A percentile compares a stretch with the other conserved stretches of the same genome.
phyloP scores from a whole-genome alignment of 2,113 vertebrate species.

The Galbula dea region DNA sequence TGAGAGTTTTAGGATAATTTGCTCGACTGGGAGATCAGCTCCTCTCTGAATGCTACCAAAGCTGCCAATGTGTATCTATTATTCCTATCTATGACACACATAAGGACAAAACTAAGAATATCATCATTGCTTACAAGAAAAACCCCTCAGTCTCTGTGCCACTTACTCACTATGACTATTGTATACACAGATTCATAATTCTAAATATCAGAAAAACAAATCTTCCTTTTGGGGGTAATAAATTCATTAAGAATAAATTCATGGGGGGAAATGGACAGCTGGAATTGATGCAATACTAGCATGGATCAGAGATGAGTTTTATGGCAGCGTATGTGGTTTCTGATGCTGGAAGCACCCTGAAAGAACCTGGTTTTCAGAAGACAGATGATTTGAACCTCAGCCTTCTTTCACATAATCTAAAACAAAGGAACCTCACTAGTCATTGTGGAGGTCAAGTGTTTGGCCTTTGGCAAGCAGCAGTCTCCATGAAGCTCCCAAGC shows the following conservation, averaged over 20 bases:
- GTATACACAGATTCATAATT: neutral
- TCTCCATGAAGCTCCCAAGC: neutral
- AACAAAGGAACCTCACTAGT: neutral
- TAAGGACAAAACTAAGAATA: slow-evolving; percentile 3
- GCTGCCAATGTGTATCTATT: slow-evolving; percentile 12
- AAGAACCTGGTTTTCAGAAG: neutral
- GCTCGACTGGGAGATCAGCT: neutral
- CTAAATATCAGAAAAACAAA: neutral
- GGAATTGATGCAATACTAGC: neutral
- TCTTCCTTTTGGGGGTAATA: neutral
- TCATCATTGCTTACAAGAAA: neutral
- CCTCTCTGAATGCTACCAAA: neutral
- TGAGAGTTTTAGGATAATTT: slow-evolving; percentile 9
- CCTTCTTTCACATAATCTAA: neutral
- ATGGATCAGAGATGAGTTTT: neutral
- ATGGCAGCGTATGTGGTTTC: neutral
- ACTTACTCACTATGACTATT: neutral
- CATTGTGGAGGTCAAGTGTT: neutral
- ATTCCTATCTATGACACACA: neutral
- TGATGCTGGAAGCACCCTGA: neutral
- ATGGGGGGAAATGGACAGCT: neutral
- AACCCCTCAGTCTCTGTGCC: neutral
- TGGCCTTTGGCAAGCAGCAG: neutral
- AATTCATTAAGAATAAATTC: neutral
- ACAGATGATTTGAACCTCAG: neutral